Evolutionary conservation across 2,113 vertebrate genomes (phyloP), one percentile per base, ranked within the genome.

Genomic region (Pterocles burchelli): DNA sequence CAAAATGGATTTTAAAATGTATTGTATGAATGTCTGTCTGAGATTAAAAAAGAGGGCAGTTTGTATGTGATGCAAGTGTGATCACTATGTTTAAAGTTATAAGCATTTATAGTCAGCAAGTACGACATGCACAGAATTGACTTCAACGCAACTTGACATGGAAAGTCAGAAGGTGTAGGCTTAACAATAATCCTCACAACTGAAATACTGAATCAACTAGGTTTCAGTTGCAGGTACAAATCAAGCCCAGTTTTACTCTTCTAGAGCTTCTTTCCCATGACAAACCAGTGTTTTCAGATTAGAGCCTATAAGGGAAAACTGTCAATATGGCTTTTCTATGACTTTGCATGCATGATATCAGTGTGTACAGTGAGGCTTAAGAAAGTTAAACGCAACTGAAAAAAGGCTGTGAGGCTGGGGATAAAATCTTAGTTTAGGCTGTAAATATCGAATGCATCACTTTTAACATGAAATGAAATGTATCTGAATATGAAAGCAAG

Each of bases 281-380:
- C 20, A 81, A 89, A 29, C 8, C 13, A 38, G 74, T 1, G 0
- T 78, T 87, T 96, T 86, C 43, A 81, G 63, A 70, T 95, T 80
- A 86, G 19, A 86, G 6, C 3, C 8, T 92, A 11, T 77, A 74
- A 90, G 16, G 48, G 26, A 76, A 84, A 84, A 48, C 59, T 90
- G 63, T 70, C 71, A 80, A 88, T 94, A 92, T 21, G 62, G 19
- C 20, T 88, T 85, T 78, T 67, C 36, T 88, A 55, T 63, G 80
- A 63, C 29, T 88, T 88, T 59, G 17, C 38, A 31, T 31, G 33
- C 21, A 31, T 22, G 57, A 80, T 92, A 72, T 92, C 59, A 59
- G 17, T 41, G 38, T 82, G 51, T 65, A 54, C 6, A 29, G 46
- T 0, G 5, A 83, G 13, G 22, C 17, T 66, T 34, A 62, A 62